These are phyloP conservation scores for Podarcis cretensis DNA, from an alignment of 2,113 vertebrate genomes.

Conservation along the genomic window DNA sequence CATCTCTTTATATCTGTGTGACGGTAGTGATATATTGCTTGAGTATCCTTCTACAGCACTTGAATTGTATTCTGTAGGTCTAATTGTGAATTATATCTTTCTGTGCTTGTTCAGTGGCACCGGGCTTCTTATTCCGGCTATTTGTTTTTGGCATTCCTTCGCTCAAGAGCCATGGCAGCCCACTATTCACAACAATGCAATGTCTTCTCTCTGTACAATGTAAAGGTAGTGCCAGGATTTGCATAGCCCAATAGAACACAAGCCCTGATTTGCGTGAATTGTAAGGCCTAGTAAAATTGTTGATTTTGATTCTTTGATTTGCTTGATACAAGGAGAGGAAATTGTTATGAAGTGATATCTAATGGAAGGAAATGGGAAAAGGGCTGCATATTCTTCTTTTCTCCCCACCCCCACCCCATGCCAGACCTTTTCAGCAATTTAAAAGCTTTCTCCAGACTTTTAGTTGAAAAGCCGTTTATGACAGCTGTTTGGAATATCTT, in stretches of 20 bases:
- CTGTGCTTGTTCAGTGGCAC: background rate
- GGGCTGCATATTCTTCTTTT: background rate
- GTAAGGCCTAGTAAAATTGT: background rate
- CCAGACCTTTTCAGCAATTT: background rate
- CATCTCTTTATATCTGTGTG: conserved; percentile 33
- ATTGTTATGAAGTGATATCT: background rate
- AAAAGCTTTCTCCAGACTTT: background rate
- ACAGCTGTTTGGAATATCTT: background rate
- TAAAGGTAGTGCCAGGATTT: conserved; percentile 23
- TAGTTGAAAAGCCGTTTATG: conserved; percentile 20
- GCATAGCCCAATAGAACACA: background rate
- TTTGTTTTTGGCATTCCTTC: conserved; percentile 29
- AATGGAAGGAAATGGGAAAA: conserved; percentile 16
- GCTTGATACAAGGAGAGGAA: conserved; percentile 20
- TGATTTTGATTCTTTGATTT: conserved; percentile 27
- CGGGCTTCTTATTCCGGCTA: conserved; percentile 8
- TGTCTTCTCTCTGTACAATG: conserved; percentile 38
- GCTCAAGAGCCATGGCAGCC: conserved; percentile 19
- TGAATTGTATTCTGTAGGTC: conserved; percentile 18
- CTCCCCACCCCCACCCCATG: background rate
- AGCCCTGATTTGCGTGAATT: background rate
- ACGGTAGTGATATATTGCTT: background rate
- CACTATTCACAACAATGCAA: conserved; percentile 24
- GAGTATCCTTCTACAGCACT: conserved; percentile 29
- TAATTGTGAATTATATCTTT: background rate